Evolutionary conservation across 1,140 invertebrate genomes (phyloP).

Genomic region (Cryptotermes secundus): DNA sequence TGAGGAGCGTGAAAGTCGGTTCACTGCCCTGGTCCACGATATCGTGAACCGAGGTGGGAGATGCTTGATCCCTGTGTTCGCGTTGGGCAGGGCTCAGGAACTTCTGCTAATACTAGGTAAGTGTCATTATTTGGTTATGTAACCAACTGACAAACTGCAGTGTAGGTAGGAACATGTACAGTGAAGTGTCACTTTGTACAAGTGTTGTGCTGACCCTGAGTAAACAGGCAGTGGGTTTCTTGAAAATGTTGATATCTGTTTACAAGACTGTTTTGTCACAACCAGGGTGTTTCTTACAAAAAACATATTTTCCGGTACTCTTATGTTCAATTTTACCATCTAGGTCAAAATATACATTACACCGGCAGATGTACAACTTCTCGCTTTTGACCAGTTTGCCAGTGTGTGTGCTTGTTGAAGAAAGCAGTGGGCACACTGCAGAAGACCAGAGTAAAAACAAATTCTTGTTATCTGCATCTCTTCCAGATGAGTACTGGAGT

Average conservation of each 20-base stretch:
- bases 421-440: too few relatives aligned
- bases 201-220: not conserved
- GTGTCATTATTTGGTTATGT: not conserved
- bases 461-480: constrained; percentile 28
- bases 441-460: not conserved
- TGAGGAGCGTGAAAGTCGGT: constrained; percentile 92
- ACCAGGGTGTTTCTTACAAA: too few relatives aligned
- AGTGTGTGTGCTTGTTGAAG: too few relatives aligned
- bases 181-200: constrained; percentile 7
- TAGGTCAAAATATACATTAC: too few relatives aligned
- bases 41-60: constrained; percentile 94
- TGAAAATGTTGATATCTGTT: too few relatives aligned
- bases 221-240: not conserved
- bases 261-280: too few relatives aligned
- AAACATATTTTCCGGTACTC: too few relatives aligned
- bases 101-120: constrained; percentile 86
- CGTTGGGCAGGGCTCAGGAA: constrained; percentile 96
- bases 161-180: too few relatives aligned
- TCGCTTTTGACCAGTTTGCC: too few relatives aligned
- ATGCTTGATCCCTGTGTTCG: constrained; percentile 98
- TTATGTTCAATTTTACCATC: too few relatives aligned
- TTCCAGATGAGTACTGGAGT: constrained; percentile 94
- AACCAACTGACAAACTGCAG: constrained; percentile 27
- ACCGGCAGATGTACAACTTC: too few relatives aligned
- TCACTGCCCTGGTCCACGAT: constrained; percentile 93